These are phyloP conservation scores for Drosophila cardini DNA, from an alignment of 1,140 invertebrate genomes.

Conservation along the genomic window DNA sequence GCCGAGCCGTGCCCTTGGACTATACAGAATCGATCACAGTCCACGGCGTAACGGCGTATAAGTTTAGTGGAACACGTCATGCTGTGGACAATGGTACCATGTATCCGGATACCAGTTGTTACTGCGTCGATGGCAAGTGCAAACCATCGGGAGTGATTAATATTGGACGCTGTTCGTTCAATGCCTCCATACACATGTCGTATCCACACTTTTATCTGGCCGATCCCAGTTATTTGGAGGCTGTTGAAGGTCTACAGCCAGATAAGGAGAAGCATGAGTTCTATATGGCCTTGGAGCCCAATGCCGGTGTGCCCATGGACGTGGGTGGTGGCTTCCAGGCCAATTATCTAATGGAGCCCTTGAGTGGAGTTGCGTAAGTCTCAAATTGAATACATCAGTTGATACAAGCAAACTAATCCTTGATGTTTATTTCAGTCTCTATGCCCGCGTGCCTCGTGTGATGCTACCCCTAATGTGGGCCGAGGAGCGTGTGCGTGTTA, in stretches of 20 bases:
- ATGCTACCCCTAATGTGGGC: constrained; percentile 93
- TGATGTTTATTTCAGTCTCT: constrained; percentile 86
- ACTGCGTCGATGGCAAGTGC: constrained; percentile 88
- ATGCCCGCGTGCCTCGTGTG: constrained; percentile 88
- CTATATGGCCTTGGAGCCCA: constrained; percentile 90
- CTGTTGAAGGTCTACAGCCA: constrained; percentile 90
- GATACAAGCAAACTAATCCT: not conserved
- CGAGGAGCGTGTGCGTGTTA: constrained; percentile 88
- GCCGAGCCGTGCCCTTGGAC: constrained; percentile 87
- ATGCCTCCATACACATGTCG: constrained; percentile 92
- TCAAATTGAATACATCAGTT: not conserved
- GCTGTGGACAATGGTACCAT: constrained; percentile 88
- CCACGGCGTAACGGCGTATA: constrained; percentile 86
- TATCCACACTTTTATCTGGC: constrained; percentile 94
- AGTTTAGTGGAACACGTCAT: constrained; percentile 85
- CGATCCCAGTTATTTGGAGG: constrained; percentile 88
- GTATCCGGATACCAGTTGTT: constrained; percentile 88
- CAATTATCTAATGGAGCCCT: constrained; percentile 90
- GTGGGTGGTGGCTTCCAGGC: constrained; percentile 91
- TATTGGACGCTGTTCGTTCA: constrained; percentile 88
- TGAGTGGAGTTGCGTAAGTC: constrained; percentile 87
- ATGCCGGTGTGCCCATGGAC: constrained; percentile 89
- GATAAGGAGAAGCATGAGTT: constrained; percentile 89
- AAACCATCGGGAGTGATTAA: constrained; percentile 88
- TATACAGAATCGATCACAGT: constrained; percentile 86